These are phyloP conservation scores for Copidosoma floridanum DNA, from an alignment of 1,140 invertebrate species.

Conservation along the genomic window DNA sequence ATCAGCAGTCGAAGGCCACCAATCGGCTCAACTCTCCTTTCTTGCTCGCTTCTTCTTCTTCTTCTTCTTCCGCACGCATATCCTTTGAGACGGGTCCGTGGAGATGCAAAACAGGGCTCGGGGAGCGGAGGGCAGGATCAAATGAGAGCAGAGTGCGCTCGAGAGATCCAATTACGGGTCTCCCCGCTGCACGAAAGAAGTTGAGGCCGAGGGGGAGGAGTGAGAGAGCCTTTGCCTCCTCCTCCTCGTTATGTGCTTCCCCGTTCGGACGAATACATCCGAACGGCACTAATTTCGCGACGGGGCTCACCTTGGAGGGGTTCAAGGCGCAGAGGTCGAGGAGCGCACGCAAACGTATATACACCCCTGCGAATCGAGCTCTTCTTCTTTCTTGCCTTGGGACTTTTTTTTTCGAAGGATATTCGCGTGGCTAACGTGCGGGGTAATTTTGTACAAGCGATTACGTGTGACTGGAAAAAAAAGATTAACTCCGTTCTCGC, in stretches of 20 bases:
- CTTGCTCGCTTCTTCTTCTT: too few species aligned
- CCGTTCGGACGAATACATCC: background rate
- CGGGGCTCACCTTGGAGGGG: constrained; percentile 22
- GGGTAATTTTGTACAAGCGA: too few species aligned
- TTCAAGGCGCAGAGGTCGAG: constrained; percentile 34
- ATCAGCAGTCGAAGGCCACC: too few species aligned
- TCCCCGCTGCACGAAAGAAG: background rate
- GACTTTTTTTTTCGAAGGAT: too few species aligned
- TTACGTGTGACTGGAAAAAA: too few species aligned
- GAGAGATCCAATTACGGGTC: constrained; percentile 39
- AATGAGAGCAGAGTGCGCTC: constrained; percentile 7
- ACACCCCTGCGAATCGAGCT: background rate
- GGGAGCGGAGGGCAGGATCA: constrained; percentile 21
- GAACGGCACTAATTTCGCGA: constrained; percentile 16
- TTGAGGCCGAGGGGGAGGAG: background rate
- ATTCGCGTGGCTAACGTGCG: too few species aligned
- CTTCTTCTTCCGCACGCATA: background rate
- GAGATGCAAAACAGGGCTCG: constrained; percentile 12
- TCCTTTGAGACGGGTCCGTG: background rate
- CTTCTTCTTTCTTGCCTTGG: background rate
- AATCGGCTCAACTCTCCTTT: too few species aligned
- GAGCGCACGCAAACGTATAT: background rate
- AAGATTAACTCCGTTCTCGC: too few species aligned
- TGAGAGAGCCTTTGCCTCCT: background rate
- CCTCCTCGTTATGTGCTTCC: background rate